These are phyloP conservation scores for Allenopithecus nigroviridis DNA, from an alignment of 2,797 vertebrate species.

Conservation along the genomic window DNA sequence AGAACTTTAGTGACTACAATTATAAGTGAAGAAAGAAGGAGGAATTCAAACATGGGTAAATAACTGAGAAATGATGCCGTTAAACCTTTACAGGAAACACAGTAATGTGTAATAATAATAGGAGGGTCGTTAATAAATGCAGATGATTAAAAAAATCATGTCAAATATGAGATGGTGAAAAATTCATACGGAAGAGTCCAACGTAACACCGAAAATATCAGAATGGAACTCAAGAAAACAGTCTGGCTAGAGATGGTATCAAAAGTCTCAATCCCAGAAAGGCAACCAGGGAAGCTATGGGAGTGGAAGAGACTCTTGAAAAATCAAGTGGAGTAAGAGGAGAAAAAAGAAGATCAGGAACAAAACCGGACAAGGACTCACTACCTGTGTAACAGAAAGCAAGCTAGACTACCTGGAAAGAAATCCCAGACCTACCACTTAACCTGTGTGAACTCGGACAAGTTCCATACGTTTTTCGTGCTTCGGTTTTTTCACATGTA, in stretches of 20 bases:
- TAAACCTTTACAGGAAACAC: background rate
- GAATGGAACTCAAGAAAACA: background rate
- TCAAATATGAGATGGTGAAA: background rate
- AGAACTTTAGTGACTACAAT: background rate
- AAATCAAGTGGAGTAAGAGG: background rate
- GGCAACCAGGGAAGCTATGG: background rate
- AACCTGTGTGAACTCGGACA: background rate
- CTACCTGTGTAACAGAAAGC: background rate
- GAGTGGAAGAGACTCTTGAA: background rate
- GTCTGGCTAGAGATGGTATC: background rate
- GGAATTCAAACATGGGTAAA: background rate
- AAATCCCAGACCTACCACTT: background rate
- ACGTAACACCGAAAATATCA: background rate
- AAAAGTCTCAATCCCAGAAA: background rate
- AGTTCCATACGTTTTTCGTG: background rate
- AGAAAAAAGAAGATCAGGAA: background rate
- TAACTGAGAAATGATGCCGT: background rate
- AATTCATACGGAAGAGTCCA: background rate
- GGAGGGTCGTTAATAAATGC: background rate
- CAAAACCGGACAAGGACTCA: background rate
- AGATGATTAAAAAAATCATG: background rate
- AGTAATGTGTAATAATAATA: background rate
- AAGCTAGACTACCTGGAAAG: background rate
- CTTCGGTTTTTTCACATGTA: background rate
- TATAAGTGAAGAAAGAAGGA: background rate